phyloP scores from a whole-genome alignment of 2,797 vertebrate genomes.

The Hemitrygon akajei region DNA sequence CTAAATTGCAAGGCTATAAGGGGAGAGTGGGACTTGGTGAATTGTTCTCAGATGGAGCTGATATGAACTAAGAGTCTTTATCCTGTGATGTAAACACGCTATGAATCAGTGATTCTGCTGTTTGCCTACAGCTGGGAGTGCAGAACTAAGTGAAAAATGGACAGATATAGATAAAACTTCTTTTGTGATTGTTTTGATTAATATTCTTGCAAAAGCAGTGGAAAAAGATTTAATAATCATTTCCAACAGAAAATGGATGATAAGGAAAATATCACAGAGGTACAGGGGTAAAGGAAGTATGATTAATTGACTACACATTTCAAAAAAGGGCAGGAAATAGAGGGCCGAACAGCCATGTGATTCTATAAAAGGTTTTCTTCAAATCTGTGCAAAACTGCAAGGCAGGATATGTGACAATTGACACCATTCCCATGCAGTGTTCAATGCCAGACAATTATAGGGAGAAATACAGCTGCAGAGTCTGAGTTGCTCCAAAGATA shows the following conservation, averaged over 20 bases:
- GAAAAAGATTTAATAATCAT: not conserved
- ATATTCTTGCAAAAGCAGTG: not conserved
- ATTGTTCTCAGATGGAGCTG: too few relatives aligned
- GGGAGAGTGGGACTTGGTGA: too few relatives aligned
- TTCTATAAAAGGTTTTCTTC: not conserved
- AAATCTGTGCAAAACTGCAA: not conserved
- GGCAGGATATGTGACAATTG: not conserved
- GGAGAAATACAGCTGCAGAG: not conserved
- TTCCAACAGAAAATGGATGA: not conserved
- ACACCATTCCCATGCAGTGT: not conserved
- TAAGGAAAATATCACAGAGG: not conserved
- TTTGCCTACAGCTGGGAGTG: too few relatives aligned
- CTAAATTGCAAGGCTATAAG: too few relatives aligned
- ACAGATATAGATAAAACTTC: too few relatives aligned
- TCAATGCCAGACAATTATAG: not conserved
- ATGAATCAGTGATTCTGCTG: too few relatives aligned
- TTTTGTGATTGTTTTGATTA: not conserved
- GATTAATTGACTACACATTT: not conserved
- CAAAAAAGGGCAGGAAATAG: not conserved
- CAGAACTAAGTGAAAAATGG: too few relatives aligned
- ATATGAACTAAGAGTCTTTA: too few relatives aligned
- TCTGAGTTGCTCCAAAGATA: slow-evolving; percentile 19
- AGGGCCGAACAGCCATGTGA: not conserved
- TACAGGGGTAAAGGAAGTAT: not conserved
- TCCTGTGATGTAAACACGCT: too few relatives aligned